Evolutionary conservation across 2,113 vertebrate genomes (phyloP), one percentile per base, ranked within the genome.

Genomic region (Takifugu bimaculatus): DNA sequence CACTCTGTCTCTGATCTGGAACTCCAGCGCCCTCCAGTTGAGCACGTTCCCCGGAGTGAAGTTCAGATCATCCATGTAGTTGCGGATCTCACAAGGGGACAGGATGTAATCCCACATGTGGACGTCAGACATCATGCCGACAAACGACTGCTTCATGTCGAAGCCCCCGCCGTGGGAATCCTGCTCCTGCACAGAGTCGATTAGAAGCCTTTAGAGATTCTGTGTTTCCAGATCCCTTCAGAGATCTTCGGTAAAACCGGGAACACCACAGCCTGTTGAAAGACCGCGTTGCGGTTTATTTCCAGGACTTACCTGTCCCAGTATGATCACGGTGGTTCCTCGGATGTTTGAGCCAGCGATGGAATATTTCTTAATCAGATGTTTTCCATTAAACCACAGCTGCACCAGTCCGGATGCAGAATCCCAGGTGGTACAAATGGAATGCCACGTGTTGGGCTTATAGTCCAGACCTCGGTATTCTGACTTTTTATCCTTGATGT

Each of bases 71-170:
- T 65, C 26, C 25, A 56, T 7, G 7, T 75, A 83, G 12, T 43
- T 39, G 13, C 58, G 28, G 32, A 88, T 84, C 60, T 87, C 67
- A 63, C 79, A 78, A 39, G 68, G 0, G 1, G 79, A 84, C 1
- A 88, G 77, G 52, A 42, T 13, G 27, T 81, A 68, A 68, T 88
- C 54, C 86, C 86, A 89, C 86, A 89, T 77, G 60, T 88, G 79
- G 50, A 88, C 72, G 6, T 88, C 83, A 6, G 57, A 20, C 14
- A 84, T 68, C 79, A 83, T 85, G 6, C 88, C 83, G 28, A 77
- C 5, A 0, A 89, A 88, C 26, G 59, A 79, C 80, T 86, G 82
- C 0, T n/a, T 50, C 0, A 0, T 1, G 26, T 69, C 57, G 65
- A 87, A 88, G 0, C 51, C 13, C 0, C 83, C 82, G 12, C 75